Conservation (phyloP, 2,797 vertebrate genomes). For the Lepidocolaptes lacrymiger region DNA sequence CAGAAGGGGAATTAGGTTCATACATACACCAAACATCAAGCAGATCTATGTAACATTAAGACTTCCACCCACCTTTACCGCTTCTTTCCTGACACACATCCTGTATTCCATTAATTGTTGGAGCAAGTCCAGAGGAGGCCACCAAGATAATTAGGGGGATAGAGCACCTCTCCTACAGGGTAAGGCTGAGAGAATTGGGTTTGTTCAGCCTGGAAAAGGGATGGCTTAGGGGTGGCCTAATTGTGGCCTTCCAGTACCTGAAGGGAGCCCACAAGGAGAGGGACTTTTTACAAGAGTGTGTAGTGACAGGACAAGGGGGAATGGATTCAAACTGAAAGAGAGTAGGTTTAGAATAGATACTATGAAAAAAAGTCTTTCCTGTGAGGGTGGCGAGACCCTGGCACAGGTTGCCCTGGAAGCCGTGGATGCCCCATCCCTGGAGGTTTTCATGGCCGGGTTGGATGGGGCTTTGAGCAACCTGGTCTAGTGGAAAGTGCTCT, state of each 20-base stretch:
- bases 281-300: background rate
- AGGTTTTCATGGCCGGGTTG: background rate
- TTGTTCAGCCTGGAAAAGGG: background rate
- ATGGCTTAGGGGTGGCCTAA: background rate
- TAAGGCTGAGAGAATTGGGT: background rate
- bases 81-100: conserved; percentile 6
- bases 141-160: background rate
- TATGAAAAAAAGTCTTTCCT: background rate
- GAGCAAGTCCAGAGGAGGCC: background rate
- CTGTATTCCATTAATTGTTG: conserved; percentile 6
- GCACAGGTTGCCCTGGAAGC: background rate
- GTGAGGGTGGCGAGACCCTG: background rate
- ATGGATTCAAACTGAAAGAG: background rate
- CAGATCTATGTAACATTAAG: background rate
- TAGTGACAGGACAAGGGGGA: background rate
- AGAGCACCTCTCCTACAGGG: background rate
- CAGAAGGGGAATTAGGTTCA: conserved; percentile 10
- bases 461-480: background rate
- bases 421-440: background rate
- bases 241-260: background rate
- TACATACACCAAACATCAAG: background rate
- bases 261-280: background rate
- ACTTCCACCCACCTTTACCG: conserved; percentile 18
- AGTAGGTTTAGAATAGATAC: background rate
- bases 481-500: background rate